phyloP scores from a whole-genome alignment of 2,888 invertebrate species.

The Dolichopus griseipennis region DNA sequence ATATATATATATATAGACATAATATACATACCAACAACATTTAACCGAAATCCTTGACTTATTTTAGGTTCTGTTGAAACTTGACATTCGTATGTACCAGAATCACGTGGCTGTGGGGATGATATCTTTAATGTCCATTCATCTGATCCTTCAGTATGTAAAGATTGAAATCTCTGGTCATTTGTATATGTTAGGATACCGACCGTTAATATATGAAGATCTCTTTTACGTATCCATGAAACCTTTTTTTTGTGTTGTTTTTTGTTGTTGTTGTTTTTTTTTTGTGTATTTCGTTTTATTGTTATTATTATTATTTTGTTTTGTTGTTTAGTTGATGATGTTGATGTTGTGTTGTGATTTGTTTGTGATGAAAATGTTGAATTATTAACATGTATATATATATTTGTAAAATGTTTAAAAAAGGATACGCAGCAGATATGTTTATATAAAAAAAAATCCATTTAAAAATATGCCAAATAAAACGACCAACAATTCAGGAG shows the following conservation, averaged over 20 bases:
- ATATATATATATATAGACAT: too few relatives aligned
- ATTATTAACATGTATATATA: not conserved
- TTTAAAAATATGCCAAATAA: too few relatives aligned
- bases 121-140: conserved; percentile 58
- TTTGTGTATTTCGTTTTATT: conserved; percentile 9
- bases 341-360: conserved; percentile 3
- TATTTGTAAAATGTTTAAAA: too few relatives aligned
- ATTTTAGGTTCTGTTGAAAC: conserved; percentile 64
- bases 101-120: conserved; percentile 54
- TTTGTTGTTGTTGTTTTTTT: not conserved
- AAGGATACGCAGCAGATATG: too few relatives aligned
- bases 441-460: too few relatives aligned
- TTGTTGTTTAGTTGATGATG: not conserved
- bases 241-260: conserved; percentile 46
- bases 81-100: conserved; percentile 61
- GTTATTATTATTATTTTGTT: not conserved
- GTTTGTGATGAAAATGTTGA: conserved; percentile 3
- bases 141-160: conserved; percentile 56
- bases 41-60: conserved; percentile 55
- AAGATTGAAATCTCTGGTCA: conserved; percentile 56
- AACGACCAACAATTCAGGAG: too few relatives aligned
- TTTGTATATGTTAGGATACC: conserved; percentile 58
- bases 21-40: conserved; percentile 58
- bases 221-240: conserved; percentile 73
- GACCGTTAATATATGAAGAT: conserved; percentile 61